Percentiles rank a stretch among this genome's conserved stretches.
Evolutionary conservation across 2,113 vertebrate species (phyloP).

Genomic region (Ailurus styani): DNA sequence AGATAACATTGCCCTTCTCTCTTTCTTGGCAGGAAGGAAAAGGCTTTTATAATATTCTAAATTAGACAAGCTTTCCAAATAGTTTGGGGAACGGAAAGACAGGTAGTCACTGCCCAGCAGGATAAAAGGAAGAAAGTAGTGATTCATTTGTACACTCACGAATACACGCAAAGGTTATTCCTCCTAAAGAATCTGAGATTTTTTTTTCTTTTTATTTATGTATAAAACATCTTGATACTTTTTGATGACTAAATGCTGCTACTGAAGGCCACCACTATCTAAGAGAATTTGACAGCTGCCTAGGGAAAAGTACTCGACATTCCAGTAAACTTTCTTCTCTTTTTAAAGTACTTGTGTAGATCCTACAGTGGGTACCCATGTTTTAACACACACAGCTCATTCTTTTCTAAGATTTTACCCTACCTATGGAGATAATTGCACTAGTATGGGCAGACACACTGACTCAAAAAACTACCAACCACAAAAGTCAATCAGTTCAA

Average conservation of each 20-base stretch:
- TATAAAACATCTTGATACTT: background rate
- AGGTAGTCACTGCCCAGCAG: background rate
- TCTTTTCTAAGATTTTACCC: background rate
- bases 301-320: background rate
- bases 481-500: background rate
- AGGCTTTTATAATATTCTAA: slow-evolving; percentile 25
- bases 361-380: background rate
- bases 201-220: background rate
- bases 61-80: slow-evolving; percentile 16
- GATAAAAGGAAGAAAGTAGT: background rate
- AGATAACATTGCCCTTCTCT: slow-evolving; percentile 25
- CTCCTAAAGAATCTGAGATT: background rate
- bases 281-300: background rate
- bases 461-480: background rate
- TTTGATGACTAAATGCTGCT: slow-evolving; percentile 14
- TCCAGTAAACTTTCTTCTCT: background rate
- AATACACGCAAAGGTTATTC: slow-evolving; percentile 12
- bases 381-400: background rate
- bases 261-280: background rate
- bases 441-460: background rate
- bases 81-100: background rate
- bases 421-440: background rate
- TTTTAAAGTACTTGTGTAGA: background rate
- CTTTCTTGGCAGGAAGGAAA: slow-evolving; percentile 21
- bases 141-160: background rate